Evolutionary conservation across 2,888 invertebrate genomes (phyloP).

Genomic region (Brachypalpus laphriformis): DNA sequence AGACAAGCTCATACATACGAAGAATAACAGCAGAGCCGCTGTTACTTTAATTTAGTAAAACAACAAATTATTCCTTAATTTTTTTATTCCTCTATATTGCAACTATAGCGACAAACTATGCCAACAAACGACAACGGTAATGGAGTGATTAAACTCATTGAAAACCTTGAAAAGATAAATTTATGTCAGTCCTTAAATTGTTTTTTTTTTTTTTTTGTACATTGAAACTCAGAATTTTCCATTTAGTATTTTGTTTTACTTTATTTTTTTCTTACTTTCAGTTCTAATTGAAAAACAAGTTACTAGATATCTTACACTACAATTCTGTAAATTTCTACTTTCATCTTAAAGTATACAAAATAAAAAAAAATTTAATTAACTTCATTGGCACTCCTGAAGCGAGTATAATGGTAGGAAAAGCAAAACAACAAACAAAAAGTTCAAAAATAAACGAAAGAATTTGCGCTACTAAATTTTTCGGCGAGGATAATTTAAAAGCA

Average conservation of each 20-base stretch:
- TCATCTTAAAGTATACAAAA: constrained; percentile 32
- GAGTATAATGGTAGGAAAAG: constrained; percentile 36
- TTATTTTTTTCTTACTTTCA: constrained; percentile 15
- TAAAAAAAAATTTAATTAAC: constrained; percentile 15
- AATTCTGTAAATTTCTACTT: constrained; percentile 24
- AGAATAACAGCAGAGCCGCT: too few relatives aligned
- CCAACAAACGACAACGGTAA: too few relatives aligned
- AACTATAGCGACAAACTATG: too few relatives aligned
- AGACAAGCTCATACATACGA: too few relatives aligned
- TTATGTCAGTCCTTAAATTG: too few relatives aligned
- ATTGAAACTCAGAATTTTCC: background rate
- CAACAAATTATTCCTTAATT: too few relatives aligned
- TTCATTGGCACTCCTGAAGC: constrained; percentile 58
- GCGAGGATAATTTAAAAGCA: constrained; percentile 22
- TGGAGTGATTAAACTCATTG: too few relatives aligned
- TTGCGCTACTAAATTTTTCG: constrained; percentile 5
- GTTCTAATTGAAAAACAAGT: constrained; percentile 21
- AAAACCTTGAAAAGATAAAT: too few relatives aligned
- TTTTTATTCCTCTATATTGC: too few relatives aligned
- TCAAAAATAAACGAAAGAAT: background rate
- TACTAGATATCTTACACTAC: constrained; percentile 48
- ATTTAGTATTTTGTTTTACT: constrained; percentile 17
- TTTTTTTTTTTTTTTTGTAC: too few relatives aligned
- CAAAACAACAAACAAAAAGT: background rate
- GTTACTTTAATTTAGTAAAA: too few relatives aligned